Base-by-base conservation (phyloP, 1,140 invertebrate genomes). In the Drosophila busckii region DNA sequence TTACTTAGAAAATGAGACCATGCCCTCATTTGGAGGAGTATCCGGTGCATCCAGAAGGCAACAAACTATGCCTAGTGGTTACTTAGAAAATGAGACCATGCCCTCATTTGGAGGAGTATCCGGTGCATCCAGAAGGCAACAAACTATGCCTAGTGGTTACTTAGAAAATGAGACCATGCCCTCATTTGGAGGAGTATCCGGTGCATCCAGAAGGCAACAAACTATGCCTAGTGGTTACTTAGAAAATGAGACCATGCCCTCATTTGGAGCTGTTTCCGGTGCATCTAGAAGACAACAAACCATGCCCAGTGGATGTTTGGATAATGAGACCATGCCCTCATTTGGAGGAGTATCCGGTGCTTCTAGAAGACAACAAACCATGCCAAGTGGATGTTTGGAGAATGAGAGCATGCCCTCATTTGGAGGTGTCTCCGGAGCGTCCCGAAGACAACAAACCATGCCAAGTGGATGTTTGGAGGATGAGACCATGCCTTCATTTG, bases 321-420 rank as follows among this genome's bases (percentile, higher is more conserved):
- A 3, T 48, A 9, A 0, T 46, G 20, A 9, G 41, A 31, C 8
- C 26, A 2, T 29, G 1, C 32, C 17, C 3, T 13, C 7, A 3
- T 48, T 25, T 22, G 15, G 12, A 28, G 13, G 1, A n/a, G n/a
- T n/a, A n/a, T n/a, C n/a, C n/a, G n/a, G n/a, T n/a, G n/a, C n/a
- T n/a, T n/a, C n/a, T 1, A 16, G 4, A 6, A 22, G 16, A 1
- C 34, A 9, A 5, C 8, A 2, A 10, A 2, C 13, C 8, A 31
- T 9, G 2, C 9, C 6, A 2, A 8, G 9, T 25, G 29, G 25
- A 2, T 38, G 23, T 10, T 9, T 50, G 19, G 46, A 41, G n/a
- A 17, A 52, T 9, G 8, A 41, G 8, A 17, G 26, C 3, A 52
- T 52, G 53, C 53, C 45, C 4, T 48, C 32, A 23, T 31, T 45